Conservation (phyloP, 2,888 invertebrate genomes). For the Tanytarsus gracilentus region DNA sequence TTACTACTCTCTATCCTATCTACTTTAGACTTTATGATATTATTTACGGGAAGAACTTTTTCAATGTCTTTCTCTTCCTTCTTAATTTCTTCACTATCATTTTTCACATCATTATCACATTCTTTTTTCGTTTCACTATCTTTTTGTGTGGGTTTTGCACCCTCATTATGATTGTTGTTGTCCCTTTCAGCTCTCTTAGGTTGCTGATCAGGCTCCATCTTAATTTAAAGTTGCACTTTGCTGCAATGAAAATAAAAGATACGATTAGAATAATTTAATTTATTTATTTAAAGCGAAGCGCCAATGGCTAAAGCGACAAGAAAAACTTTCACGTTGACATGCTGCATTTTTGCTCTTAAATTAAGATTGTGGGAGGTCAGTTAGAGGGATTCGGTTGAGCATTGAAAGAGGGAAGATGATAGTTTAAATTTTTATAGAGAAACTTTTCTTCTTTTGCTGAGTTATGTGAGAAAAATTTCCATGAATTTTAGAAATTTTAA, state of each 20-base stretch:
- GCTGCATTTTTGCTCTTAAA: neutral
- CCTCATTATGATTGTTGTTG: neutral
- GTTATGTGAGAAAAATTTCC: no score
- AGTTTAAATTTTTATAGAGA: neutral
- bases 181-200: conserved; percentile 5
- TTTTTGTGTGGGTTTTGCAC: neutral
- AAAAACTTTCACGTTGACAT: no score
- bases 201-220: conserved; percentile 24
- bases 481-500: no score
- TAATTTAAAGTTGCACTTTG: neutral
- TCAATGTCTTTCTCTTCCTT: neutral
- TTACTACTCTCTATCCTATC: no score
- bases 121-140: neutral
- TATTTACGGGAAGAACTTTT: no score
- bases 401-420: neutral
- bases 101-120: neutral
- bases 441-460: neutral
- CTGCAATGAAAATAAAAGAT: conserved; percentile 2
- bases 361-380: conserved; percentile 7
- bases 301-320: no score
- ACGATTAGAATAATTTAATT: neutral
- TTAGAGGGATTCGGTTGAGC: neutral
- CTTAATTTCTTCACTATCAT: neutral
- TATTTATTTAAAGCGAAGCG: no score
- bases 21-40: no score